Percentiles rank a stretch among this genome's conserved stretches.
Conservation (phyloP, 2,113 vertebrate species). For the Colius striatus region DNA sequence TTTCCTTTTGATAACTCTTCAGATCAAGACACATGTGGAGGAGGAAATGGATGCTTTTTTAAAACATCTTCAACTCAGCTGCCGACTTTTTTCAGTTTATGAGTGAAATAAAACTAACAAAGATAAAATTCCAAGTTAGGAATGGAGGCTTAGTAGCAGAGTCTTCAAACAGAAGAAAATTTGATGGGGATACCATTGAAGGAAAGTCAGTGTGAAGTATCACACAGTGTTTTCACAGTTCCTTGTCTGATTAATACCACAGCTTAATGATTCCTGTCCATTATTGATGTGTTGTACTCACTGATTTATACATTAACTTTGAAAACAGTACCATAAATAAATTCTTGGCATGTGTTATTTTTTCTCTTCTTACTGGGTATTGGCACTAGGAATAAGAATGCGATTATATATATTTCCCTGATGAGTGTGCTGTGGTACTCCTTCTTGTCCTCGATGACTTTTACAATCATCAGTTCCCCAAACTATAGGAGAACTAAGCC, state of each 20-base stretch:
- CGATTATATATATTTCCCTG: not conserved
- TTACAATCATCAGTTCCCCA: not conserved
- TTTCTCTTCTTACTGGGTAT: not conserved
- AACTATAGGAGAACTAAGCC: not conserved
- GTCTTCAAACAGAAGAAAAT: not conserved
- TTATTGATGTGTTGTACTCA: accelerated
- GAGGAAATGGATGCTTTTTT: not conserved
- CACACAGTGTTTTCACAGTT: not conserved
- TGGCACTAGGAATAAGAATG: not conserved
- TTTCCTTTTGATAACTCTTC: not conserved
- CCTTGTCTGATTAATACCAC: not conserved
- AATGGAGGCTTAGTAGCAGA: not conserved
- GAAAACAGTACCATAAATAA: not conserved
- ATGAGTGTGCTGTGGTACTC: not conserved
- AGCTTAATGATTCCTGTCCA: not conserved
- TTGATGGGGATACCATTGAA: not conserved
- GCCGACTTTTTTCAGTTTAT: not conserved
- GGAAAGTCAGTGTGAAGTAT: not conserved
- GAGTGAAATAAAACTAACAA: not conserved
- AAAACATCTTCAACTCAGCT: not conserved
- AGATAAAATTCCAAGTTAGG: not conserved
- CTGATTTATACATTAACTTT: not conserved
- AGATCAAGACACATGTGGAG: not conserved
- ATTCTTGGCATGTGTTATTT: not conserved
- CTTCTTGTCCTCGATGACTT: not conserved